Conservation (phyloP, 2,888 invertebrate species). For the Phlogophora meticulosa region DNA sequence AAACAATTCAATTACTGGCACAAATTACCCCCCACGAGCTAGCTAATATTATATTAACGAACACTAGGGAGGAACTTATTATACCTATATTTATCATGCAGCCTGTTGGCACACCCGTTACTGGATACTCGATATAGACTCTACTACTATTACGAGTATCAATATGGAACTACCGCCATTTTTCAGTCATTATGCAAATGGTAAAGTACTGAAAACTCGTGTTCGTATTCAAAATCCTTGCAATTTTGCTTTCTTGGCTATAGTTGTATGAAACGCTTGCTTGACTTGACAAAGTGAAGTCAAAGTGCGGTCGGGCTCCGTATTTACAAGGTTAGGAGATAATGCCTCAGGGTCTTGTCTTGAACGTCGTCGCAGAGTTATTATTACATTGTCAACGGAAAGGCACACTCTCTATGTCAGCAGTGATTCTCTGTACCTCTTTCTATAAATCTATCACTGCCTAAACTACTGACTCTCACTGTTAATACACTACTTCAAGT, state of each 20-base stretch:
- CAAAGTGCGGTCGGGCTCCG: too few relatives aligned
- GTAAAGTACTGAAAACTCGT: background rate
- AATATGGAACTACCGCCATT: background rate
- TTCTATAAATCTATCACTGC: too few relatives aligned
- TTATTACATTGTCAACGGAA: too few relatives aligned
- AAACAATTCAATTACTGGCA: constrained; percentile 76
- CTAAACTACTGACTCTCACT: too few relatives aligned
- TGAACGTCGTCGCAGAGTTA: too few relatives aligned
- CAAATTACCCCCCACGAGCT: constrained; percentile 80
- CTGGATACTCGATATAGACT: too few relatives aligned
- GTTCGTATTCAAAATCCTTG: background rate
- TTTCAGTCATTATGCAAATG: background rate
- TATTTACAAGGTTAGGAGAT: too few relatives aligned
- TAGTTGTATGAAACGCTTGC: background rate
- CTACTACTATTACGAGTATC: background rate
- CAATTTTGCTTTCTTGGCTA: background rate
- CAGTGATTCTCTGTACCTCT: too few relatives aligned
- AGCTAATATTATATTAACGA: constrained; percentile 70
- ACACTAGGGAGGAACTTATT: constrained; percentile 72
- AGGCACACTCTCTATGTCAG: too few relatives aligned
- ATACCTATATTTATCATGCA: constrained; percentile 24
- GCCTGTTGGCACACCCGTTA: constrained; percentile 5
- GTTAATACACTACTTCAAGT: too few relatives aligned
- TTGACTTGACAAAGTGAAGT: too few relatives aligned
- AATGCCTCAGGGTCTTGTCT: too few relatives aligned